Evolutionary conservation across 2,888 invertebrate genomes (phyloP).

Genomic region (Psylliodes chrysocephalus): DNA sequence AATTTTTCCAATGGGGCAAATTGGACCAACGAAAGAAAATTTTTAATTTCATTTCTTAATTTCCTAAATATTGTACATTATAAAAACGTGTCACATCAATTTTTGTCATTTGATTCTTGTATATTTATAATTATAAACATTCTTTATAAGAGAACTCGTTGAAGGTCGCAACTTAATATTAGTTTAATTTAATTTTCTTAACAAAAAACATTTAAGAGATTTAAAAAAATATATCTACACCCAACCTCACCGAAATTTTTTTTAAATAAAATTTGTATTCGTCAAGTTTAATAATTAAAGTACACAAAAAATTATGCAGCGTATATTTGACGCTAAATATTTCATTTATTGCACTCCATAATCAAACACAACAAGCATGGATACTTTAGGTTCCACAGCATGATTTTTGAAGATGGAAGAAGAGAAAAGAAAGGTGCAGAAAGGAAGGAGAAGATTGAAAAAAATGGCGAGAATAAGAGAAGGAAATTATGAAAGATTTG

Average conservation of each 20-base stretch:
- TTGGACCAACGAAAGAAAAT: too few species aligned
- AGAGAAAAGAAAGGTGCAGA: too few species aligned
- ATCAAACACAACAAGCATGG: too few species aligned
- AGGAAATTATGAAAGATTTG: too few species aligned
- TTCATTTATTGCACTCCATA: too few species aligned
- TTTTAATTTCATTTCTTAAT: neutral
- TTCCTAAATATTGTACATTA: neutral
- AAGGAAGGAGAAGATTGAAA: too few species aligned
- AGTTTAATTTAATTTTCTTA: conserved; percentile 11
- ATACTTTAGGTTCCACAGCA: too few species aligned
- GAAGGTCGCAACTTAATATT: conserved; percentile 11
- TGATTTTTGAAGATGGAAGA: too few species aligned
- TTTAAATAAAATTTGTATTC: conserved; percentile 14
- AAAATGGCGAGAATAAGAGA: too few species aligned
- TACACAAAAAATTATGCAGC: neutral
- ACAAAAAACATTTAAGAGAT: conserved; percentile 11
- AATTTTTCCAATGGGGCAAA: too few species aligned
- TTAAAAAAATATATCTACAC: conserved; percentile 7
- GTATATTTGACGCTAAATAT: too few species aligned
- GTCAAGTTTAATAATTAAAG: neutral
- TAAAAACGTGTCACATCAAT: neutral
- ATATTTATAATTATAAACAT: neutral
- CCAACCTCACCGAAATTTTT: conserved; percentile 16
- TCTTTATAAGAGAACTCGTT: conserved; percentile 19
- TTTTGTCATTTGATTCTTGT: conserved; percentile 1